These are phyloP conservation scores for Tigriopus californicus DNA, from an alignment of 2,888 invertebrate species.

Conservation along the genomic window DNA sequence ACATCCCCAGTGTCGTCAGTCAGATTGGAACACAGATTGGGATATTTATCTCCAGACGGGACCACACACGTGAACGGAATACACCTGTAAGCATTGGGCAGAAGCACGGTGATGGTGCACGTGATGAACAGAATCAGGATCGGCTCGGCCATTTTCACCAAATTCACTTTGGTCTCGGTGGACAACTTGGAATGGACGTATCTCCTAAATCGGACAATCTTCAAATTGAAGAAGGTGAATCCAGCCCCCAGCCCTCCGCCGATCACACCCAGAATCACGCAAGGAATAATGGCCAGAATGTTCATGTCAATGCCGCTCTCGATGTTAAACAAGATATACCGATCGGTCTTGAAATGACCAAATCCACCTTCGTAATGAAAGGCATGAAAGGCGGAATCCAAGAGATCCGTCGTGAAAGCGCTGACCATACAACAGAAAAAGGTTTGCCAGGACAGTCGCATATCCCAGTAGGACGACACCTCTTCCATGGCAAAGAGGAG, in stretches of 20 bases:
- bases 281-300: constrained; percentile 28
- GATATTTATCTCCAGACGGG: not conserved
- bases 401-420: constrained; percentile 9
- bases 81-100: not conserved
- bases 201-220: constrained; percentile 26
- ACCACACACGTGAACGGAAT: not conserved
- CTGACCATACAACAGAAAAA: constrained; percentile 26
- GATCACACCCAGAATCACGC: constrained; percentile 27
- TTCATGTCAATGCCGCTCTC: constrained; percentile 27
- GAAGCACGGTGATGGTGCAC: not conserved
- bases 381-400: constrained; percentile 6
- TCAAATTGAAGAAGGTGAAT: constrained; percentile 29
- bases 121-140: constrained; percentile 21
- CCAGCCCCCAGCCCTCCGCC: constrained; percentile 28
- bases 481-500: constrained; percentile 32
- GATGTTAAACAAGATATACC: constrained; percentile 21
- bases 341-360: not conserved
- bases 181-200: constrained; percentile 21
- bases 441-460: constrained; percentile 30
- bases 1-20: not conserved
- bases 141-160: constrained; percentile 26
- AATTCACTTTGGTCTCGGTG: constrained; percentile 16
- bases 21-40: not conserved
- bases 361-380: constrained; percentile 8
- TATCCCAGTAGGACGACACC: constrained; percentile 31